These are phyloP conservation scores for Gymnoscopelus braueri DNA, from an alignment of 2,797 vertebrate species.

Conservation along the genomic window DNA sequence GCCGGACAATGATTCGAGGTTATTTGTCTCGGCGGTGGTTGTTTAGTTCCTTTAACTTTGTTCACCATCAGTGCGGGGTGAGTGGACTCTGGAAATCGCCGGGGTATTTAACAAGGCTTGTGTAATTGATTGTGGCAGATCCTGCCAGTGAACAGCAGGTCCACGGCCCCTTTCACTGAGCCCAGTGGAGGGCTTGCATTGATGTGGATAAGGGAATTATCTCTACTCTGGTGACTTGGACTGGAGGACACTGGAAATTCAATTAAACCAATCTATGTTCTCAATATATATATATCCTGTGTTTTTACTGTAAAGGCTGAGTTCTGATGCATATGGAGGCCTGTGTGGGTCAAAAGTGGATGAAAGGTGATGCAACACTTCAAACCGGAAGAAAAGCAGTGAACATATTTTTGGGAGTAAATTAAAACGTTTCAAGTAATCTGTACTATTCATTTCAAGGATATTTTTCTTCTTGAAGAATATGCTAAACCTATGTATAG, in stretches of 20 bases:
- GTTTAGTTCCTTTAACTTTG: constrained; percentile 58
- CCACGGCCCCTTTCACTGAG: constrained; percentile 66
- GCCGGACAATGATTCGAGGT: constrained; percentile 47
- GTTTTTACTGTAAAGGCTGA: constrained; percentile 21
- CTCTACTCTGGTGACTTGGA: constrained; percentile 76
- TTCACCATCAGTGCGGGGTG: constrained; percentile 52
- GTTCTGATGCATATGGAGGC: constrained; percentile 17
- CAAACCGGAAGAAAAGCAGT: background rate
- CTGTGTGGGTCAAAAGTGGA: constrained; percentile 16
- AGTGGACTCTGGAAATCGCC: constrained; percentile 63
- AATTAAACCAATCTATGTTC: constrained; percentile 79
- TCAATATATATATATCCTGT: constrained; percentile 44
- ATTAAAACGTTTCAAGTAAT: too few relatives aligned
- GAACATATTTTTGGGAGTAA: constrained; percentile 3
- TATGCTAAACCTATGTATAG: too few relatives aligned
- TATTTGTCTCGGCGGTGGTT: constrained; percentile 54
- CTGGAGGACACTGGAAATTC: constrained; percentile 76
- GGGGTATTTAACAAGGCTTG: constrained; percentile 77
- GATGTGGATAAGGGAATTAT: constrained; percentile 82
- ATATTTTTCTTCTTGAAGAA: too few relatives aligned
- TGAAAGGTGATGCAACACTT: constrained; percentile 9
- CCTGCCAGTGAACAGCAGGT: constrained; percentile 80
- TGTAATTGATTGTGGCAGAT: constrained; percentile 85
- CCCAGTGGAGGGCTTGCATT: constrained; percentile 79
- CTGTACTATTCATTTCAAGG: too few relatives aligned